Base-by-base conservation (phyloP, 2,113 vertebrate species). In the Centropus unirufus region DNA sequence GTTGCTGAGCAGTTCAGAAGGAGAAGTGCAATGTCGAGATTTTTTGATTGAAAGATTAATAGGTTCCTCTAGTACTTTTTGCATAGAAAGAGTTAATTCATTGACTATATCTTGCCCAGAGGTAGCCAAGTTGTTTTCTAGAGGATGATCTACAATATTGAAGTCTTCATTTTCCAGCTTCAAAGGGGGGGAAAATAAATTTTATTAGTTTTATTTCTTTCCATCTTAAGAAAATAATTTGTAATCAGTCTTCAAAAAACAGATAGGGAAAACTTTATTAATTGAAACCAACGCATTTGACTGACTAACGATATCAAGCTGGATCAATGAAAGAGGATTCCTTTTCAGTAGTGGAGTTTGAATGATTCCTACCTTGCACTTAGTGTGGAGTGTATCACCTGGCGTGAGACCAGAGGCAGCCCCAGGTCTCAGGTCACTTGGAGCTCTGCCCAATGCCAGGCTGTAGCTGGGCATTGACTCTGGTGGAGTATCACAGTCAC, bases 31-130 rank as follows among this genome's bases (percentile, higher is more conserved):
- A 44, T 30, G 90, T 2, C 91, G 95, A 66, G 95, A 52, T 82
- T 97, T 98, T 76, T 98, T 98, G 82, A 98, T 95, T 1, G 98
- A 98, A 75, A 98, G 98, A 95, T 98, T 98, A 91, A 98, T 98
- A 49, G 98, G 98, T 58, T 98, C 98, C 93, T 98, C 98, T 64
- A 98, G 95, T 46, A 97, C 94, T 72, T 97, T 97, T 89, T 98
- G 97, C 94, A 98, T 95, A 76, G 97, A 92, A 92, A 98, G 51
- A 85, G 83, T 78, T 68, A 98, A 95, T 72, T 98, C 96, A 70
- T 95, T 97, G 63, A 97, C 90, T 61, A 83, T 39, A 54, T 96
- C 96, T 69, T 95, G 83, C n/a, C 70, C 87, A 83, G 85, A 58
- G 34, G 39, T 40, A 66, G 40, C 72, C 58, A 95, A 47, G 39